Evolutionary conservation across 2,113 vertebrate species (phyloP), one percentile per base, ranked within the genome.

Genomic region (Solea solea): DNA sequence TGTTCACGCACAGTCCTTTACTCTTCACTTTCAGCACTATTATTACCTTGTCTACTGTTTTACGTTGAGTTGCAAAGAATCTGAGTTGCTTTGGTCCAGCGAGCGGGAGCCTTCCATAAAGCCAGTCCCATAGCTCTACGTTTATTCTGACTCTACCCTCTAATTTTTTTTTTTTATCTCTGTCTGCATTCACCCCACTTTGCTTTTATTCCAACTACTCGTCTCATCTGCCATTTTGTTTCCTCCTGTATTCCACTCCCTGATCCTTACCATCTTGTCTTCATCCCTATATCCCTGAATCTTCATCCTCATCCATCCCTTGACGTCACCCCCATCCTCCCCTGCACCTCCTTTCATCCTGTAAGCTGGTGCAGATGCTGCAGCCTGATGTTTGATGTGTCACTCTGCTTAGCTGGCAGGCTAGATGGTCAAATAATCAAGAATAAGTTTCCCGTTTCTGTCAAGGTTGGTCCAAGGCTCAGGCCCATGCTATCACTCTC

Each of bases 221-320:
- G 72, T 81, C 69, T 74, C 72, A 55, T 53, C 49, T 65, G 61
- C 34, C n/a, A 41, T 76, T 73, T 76, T 71, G 9, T 64, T 75
- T 21, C 45, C 48, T 41, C 34, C 1, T 52, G 11, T 59, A 44
- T 78, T 49, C 58, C 62, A 25, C 11, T 69, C 63, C 60, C 62
- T 59, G 57, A 85, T 86, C 65, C 27, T 60, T 55, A 28, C 40
- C 73, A 48, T 78, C 46, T 67, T 72, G 16, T 72, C 65, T 69
- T 74, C 45, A 74, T 81, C 65, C 51, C 57, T 69, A 50, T 52
- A 7, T 76, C 61, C 49, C 44, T 51, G 9, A 60, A 42, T 76
- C 53, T 64, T 64, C 25, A 64, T 59, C 61, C 58, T 11, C 21
- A 9, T 77, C 68, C 72, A 60, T 74, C 72, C 72, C 28, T 39